Conservation (phyloP, 2,888 invertebrate genomes). For the Monoplex corrugatus region DNA sequence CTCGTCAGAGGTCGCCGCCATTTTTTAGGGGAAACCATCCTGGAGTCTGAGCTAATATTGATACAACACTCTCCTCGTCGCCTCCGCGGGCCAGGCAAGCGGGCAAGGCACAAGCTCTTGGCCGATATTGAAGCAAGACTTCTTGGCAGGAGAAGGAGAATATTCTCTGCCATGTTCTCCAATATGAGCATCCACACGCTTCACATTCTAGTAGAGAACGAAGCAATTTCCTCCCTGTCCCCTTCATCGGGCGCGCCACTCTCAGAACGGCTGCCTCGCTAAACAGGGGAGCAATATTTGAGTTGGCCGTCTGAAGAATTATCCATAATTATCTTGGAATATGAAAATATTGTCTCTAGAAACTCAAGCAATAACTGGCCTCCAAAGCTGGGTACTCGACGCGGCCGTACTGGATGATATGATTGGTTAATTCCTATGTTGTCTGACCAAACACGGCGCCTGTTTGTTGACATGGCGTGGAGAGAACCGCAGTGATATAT, state of each 20-base stretch:
- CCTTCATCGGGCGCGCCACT: neutral
- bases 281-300: constrained; percentile 54
- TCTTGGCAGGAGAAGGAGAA: neutral
- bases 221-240: constrained; percentile 2
- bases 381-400: neutral
- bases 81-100: neutral
- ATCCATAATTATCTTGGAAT: constrained; percentile 55
- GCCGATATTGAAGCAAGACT: too few relatives aligned
- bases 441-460: constrained; percentile 52
- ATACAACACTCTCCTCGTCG: constrained; percentile 32
- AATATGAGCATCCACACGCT: constrained; percentile 23
- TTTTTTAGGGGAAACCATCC: neutral
- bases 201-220: neutral
- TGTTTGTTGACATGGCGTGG: constrained; percentile 54
- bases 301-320: constrained; percentile 52
- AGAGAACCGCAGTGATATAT: constrained; percentile 51
- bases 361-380: constrained; percentile 52
- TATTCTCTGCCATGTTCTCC: neutral
- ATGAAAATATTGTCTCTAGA: constrained; percentile 55
- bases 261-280: neutral
- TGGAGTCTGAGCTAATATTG: constrained; percentile 40
- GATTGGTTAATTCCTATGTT: constrained; percentile 54
- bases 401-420: constrained; percentile 39
- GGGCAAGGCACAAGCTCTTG: neutral
- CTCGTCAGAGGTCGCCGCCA: neutral